Conservation (phyloP, 2,113 vertebrate genomes). For the Myotis brandtii region DNA sequence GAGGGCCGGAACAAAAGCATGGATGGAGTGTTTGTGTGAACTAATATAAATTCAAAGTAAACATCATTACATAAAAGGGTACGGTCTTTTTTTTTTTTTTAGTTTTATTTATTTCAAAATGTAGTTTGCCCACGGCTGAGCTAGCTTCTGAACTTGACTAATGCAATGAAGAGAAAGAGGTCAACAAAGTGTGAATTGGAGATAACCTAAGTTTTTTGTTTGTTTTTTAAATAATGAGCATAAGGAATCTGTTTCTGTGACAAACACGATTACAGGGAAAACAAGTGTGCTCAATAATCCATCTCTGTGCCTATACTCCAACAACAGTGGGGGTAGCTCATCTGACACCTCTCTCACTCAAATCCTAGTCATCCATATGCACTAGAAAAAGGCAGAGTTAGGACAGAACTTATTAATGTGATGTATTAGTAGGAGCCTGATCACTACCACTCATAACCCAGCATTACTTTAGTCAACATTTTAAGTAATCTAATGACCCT, state of each 20-base stretch:
- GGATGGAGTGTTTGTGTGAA: no score
- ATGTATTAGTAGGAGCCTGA: neutral
- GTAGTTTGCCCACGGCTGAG: no score
- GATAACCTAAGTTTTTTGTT: conserved; percentile 15
- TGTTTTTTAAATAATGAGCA: neutral
- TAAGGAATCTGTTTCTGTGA: neutral
- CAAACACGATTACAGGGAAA: conserved; percentile 56
- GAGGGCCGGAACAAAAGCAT: no score
- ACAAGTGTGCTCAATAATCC: neutral
- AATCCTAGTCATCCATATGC: neutral
- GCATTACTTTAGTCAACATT: neutral
- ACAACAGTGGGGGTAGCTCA: neutral
- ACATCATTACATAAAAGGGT: no score
- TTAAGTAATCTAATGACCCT: neutral
- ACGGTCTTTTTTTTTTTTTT: no score
- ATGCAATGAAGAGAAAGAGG: neutral
- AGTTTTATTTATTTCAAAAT: no score
- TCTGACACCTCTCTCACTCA: conserved; percentile 49
- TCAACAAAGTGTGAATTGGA: conserved; percentile 51
- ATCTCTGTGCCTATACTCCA: neutral
- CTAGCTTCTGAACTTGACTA: conserved; percentile 62
- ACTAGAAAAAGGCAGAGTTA: neutral
- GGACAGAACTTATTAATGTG: neutral
- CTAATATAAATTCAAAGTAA: no score
- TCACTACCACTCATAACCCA: conserved; percentile 39